Evolutionary conservation across 1,140 invertebrate genomes (phyloP), one percentile per base, ranked within the genome.

Genomic region (Fopius arisanus): DNA sequence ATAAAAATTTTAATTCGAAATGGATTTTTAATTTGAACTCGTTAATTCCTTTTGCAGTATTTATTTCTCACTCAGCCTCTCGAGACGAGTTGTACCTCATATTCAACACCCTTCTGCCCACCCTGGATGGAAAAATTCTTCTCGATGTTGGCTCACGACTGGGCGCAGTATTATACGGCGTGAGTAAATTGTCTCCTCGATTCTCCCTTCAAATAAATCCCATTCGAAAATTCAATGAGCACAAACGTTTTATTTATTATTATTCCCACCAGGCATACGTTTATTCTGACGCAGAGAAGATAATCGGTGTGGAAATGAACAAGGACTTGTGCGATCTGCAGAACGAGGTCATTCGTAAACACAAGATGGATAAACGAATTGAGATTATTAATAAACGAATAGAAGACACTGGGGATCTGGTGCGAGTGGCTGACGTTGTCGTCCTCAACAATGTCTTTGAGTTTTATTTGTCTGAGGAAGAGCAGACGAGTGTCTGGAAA

Each of bases 281-380:
- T 74, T 91, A 90, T 63, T 90, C 91, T 29, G 90, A 90, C 81
- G 89, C 90, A 28, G 80, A 82, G 37, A 88, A 85, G 77, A 92
- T 94, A 66, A 88, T 92, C 75, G 93, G 93, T 7, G 88, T 94
- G 33, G 93, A 94, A 89, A 91, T 94, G 78, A 94, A 93, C 78
- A 84, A 90, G 78, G 91, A 92, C 73, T 91, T 92, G 33, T 92
- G 91, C 82, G 82, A 90, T 43, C 77, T 94, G 7, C 92, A 93
- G 82, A 84, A 89, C 63, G 87, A 89, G 16, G 90, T 92, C 23
- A 85, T 93, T 43, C 77, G 84, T 2, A 89, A 92, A 82, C 91
- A 90, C 77, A 84, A 88, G 54, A 85, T 91, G 85, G 79, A 90
- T 29, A 83, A 91, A 67, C 88, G 89, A 73, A 86, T 92, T 75